Evolutionary conservation across 1,140 invertebrate genomes (phyloP).

Genomic region (Euglossa dilemma): DNA sequence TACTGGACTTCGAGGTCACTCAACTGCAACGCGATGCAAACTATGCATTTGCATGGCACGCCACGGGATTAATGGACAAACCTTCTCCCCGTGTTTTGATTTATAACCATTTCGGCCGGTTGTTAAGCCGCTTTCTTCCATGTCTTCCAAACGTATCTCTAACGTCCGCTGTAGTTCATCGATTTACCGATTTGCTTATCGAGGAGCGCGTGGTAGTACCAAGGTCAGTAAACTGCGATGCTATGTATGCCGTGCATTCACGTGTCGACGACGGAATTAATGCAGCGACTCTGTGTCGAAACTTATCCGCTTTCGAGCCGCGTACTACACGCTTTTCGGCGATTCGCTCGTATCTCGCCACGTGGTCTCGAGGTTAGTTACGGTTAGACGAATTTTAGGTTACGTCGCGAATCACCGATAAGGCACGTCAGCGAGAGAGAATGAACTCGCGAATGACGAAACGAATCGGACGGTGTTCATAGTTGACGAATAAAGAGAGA

Average conservation of each 20-base stretch:
- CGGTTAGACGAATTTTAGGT: too few relatives aligned
- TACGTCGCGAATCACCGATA: too few relatives aligned
- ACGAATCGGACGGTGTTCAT: too few relatives aligned
- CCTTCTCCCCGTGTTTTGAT: slow-evolving; percentile 8
- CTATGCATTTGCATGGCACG: slow-evolving; percentile 50
- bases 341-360: not conserved
- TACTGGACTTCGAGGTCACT: slow-evolving; percentile 62
- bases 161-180: not conserved
- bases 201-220: not conserved
- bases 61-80: slow-evolving; percentile 35
- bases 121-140: not conserved
- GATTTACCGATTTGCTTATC: slow-evolving; percentile 4
- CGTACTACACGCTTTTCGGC: not conserved
- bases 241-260: slow-evolving; percentile 18
- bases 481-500: too few relatives aligned
- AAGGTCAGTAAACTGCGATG: slow-evolving; percentile 32
- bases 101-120: not conserved
- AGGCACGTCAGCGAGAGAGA: too few relatives aligned
- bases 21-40: slow-evolving; percentile 65
- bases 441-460: too few relatives aligned
- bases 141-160: not conserved
- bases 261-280: slow-evolving; percentile 11
- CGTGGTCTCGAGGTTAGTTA: not conserved
- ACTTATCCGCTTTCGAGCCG: slow-evolving; percentile 6
- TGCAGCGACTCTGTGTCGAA: not conserved